phyloP scores from a whole-genome alignment of 2,113 vertebrate genomes.

The Mesembrinibis cayennensis region DNA sequence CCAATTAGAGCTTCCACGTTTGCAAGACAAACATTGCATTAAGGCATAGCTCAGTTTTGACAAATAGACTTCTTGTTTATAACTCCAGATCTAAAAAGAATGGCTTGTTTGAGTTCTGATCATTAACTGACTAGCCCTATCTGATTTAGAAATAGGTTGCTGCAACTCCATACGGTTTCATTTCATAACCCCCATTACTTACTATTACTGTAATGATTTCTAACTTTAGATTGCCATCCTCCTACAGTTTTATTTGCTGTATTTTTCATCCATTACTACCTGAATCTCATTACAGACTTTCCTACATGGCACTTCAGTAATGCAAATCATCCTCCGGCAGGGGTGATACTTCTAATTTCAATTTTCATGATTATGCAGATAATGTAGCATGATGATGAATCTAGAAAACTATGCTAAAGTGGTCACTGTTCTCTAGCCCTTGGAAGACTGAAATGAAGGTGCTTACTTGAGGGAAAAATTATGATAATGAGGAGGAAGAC shows the following conservation, averaged over 20 bases:
- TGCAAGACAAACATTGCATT: slow-evolving; percentile 24
- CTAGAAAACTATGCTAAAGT: neutral
- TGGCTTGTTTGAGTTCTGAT: neutral
- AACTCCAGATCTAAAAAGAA: neutral
- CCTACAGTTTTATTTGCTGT: neutral
- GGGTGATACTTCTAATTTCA: neutral
- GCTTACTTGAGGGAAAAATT: neutral
- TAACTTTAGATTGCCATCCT: neutral
- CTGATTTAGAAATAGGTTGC: neutral
- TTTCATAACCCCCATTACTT: neutral
- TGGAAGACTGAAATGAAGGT: neutral
- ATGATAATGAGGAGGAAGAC: neutral
- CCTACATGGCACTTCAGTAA: neutral
- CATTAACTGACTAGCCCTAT: neutral
- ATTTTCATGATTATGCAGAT: neutral
- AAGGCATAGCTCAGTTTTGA: neutral
- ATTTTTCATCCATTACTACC: neutral
- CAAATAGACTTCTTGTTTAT: neutral
- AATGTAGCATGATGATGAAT: neutral
- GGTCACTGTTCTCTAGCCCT: neutral
- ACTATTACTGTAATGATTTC: neutral
- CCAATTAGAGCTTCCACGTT: neutral
- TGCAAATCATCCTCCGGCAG: neutral
- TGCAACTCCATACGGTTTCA: neutral
- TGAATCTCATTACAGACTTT: neutral